Conservation (phyloP, 30 jellyfish, hydroid and myxozoan species). For the Cassiopea andromeda region DNA sequence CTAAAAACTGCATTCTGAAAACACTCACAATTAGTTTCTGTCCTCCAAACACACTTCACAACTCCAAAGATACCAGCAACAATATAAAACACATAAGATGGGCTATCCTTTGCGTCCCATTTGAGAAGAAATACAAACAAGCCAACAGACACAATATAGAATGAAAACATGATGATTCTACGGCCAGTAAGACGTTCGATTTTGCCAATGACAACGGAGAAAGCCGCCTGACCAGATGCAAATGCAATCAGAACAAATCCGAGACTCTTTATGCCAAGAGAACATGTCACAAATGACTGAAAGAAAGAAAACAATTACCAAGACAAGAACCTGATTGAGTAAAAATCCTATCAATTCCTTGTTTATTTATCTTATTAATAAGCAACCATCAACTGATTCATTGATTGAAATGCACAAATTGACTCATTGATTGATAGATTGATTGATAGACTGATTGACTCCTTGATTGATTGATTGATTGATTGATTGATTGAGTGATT, state of each 20-base stretch:
- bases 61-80: constrained; percentile 14
- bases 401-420: no score
- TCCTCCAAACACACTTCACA: constrained; percentile 40
- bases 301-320: neutral
- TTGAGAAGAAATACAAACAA: constrained; percentile 16
- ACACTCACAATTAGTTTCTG: constrained; percentile 40
- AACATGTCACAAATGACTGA: constrained; percentile 51
- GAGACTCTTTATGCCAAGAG: constrained; percentile 43
- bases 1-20: neutral
- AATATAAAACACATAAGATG: constrained; percentile 11
- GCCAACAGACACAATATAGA: constrained; percentile 6
- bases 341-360: no score
- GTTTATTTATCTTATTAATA: no score
- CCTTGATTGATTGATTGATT: no score
- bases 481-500: no score
- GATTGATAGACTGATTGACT: no score
- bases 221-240: constrained; percentile 15
- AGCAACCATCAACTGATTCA: no score
- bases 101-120: constrained; percentile 24
- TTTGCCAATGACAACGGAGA: constrained; percentile 28
- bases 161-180: constrained; percentile 1
- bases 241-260: constrained; percentile 39
- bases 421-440: no score
- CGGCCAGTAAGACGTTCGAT: constrained; percentile 41
- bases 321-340: no score